Evolutionary conservation across 2,888 invertebrate genomes (phyloP).

Genomic region (Epinotia bilunana): DNA sequence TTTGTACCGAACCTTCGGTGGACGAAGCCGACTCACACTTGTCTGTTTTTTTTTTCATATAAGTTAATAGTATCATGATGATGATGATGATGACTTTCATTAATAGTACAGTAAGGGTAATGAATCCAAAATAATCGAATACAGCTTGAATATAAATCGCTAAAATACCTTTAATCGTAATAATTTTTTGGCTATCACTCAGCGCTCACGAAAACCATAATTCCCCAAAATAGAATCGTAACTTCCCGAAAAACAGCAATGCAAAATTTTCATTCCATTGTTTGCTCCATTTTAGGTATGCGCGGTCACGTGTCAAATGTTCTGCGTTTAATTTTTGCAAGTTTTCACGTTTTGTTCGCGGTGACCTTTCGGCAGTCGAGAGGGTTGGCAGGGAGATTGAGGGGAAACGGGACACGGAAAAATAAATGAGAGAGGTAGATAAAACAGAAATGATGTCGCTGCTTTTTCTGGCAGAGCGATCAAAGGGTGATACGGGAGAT

Average conservation of each 20-base stretch:
- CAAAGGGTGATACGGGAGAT: constrained; percentile 23
- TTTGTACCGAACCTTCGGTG: too few relatives aligned
- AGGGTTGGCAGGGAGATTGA: constrained; percentile 17
- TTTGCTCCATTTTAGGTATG: constrained; percentile 39
- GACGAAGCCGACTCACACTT: too few relatives aligned
- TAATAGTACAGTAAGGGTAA: too few relatives aligned
- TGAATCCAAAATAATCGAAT: neutral
- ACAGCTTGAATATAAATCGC: neutral
- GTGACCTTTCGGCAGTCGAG: constrained; percentile 32
- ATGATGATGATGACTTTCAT: too few relatives aligned
- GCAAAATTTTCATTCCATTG: constrained; percentile 37
- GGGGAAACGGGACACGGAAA: constrained; percentile 25
- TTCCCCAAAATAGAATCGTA: constrained; percentile 9
- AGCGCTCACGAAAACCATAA: neutral
- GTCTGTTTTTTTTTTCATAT: too few relatives aligned
- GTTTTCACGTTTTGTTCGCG: constrained; percentile 31
- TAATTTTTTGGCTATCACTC: neutral
- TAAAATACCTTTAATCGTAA: neutral
- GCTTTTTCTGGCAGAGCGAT: constrained; percentile 21
- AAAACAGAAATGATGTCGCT: constrained; percentile 20
- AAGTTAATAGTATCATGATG: too few relatives aligned
- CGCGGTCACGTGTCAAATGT: constrained; percentile 41
- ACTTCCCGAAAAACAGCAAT: constrained; percentile 19
- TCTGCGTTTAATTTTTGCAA: constrained; percentile 42
- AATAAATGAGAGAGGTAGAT: constrained; percentile 26